Evolutionary conservation across 2,888 invertebrate species (phyloP).

Genomic region (Netelia fuscicornis): DNA sequence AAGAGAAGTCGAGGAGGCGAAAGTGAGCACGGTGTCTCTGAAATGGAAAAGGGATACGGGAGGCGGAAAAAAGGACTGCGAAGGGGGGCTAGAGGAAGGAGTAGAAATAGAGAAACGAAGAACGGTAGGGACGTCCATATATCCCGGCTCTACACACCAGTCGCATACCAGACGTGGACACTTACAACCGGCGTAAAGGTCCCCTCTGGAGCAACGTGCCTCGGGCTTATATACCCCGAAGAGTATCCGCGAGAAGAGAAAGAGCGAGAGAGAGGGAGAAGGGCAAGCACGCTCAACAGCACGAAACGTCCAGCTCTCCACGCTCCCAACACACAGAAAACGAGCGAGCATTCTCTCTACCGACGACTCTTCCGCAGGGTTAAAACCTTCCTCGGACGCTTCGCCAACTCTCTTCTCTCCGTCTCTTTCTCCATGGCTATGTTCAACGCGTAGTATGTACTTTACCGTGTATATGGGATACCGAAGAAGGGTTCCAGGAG

Average conservation of each 20-base stretch:
- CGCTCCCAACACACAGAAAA: conserved; percentile 25
- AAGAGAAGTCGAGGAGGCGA: conserved; percentile 33
- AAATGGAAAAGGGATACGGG: conserved; percentile 49
- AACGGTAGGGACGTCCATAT: conserved; percentile 76
- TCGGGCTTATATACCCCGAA: conserved; percentile 25
- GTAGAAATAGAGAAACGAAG: conserved; percentile 61
- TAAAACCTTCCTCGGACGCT: conserved; percentile 47
- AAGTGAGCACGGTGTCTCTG: conserved; percentile 53
- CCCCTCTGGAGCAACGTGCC: conserved; percentile 64
- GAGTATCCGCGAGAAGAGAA: conserved; percentile 32
- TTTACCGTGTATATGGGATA: conserved; percentile 41
- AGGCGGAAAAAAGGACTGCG: conserved; percentile 48
- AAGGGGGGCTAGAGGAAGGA: conserved; percentile 41
- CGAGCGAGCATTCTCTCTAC: conserved; percentile 51
- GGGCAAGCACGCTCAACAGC: not conserved
- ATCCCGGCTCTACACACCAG: conserved; percentile 76
- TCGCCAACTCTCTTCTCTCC: conserved; percentile 12
- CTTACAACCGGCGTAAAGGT: conserved; percentile 76
- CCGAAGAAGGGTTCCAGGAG: conserved; percentile 60
- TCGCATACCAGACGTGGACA: conserved; percentile 80
- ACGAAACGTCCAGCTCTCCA: not conserved
- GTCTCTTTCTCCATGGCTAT: conserved; percentile 8
- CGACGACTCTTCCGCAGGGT: conserved; percentile 58
- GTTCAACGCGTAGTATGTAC: conserved; percentile 45
- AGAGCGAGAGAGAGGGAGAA: not conserved